These are phyloP conservation scores for Drosophila mayaguana DNA, from an alignment of 2,888 invertebrate species.

Conservation along the genomic window DNA sequence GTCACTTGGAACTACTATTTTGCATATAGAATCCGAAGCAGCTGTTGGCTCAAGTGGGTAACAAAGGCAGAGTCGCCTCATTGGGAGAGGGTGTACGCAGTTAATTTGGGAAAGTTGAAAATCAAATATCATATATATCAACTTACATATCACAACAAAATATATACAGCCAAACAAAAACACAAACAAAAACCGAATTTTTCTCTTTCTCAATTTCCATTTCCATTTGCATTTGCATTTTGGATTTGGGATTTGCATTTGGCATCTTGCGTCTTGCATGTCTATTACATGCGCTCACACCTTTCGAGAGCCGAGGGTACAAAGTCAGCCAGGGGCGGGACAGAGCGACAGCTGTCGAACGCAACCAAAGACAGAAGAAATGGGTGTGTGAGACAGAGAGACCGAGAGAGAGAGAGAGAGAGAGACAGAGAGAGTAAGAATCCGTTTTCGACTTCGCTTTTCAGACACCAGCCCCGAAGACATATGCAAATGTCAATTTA, in stretches of 20 bases:
- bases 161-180: conserved; percentile 31
- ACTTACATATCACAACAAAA: conserved; percentile 77
- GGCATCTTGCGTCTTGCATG: conserved; percentile 23
- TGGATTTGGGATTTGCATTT: conserved; percentile 14
- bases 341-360: conserved; percentile 27
- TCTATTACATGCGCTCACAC: conserved; percentile 73
- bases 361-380: neutral
- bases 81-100: conserved; percentile 21
- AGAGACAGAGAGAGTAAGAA: conserved; percentile 3
- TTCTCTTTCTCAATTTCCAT: conserved; percentile 22
- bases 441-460: conserved; percentile 14
- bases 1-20: conserved; percentile 37
- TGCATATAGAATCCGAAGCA: conserved; percentile 57
- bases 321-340: conserved; percentile 18
- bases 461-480: conserved; percentile 28
- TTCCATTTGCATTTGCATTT: conserved; percentile 38
- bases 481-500: conserved; percentile 67
- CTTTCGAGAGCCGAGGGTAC: conserved; percentile 45
- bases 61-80: conserved; percentile 1
- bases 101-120: conserved; percentile 59
- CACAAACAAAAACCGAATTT: conserved; percentile 60
- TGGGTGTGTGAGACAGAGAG: neutral
- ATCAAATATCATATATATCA: conserved; percentile 81
- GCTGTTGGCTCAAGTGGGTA: conserved; percentile 52
- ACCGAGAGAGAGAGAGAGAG: neutral